These are phyloP conservation scores for Oedothorax gibbosus DNA, from an alignment of 1,140 invertebrate genomes.

Conservation along the genomic window DNA sequence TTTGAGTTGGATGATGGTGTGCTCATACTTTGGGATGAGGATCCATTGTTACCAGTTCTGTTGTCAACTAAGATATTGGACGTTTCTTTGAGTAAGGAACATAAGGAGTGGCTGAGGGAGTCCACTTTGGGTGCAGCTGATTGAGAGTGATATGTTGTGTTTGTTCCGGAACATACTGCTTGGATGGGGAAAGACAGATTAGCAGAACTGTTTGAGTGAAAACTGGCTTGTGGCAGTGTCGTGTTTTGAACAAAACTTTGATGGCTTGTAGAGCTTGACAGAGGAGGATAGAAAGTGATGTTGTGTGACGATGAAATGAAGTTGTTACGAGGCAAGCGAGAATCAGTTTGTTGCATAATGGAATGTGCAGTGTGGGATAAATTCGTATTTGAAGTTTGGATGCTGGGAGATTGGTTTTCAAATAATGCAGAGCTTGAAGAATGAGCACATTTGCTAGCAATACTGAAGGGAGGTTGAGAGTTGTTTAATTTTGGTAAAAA, in stretches of 20 bases:
- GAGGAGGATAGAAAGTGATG: conserved; percentile 35
- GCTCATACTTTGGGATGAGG: not conserved
- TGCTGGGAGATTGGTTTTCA: conserved; percentile 14
- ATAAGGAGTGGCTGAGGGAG: conserved; percentile 42
- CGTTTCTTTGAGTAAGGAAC: conserved; percentile 49
- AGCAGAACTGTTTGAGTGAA: conserved; percentile 34
- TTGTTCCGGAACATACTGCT: not conserved
- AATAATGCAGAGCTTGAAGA: conserved; percentile 4
- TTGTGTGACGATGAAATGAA: conserved; percentile 13
- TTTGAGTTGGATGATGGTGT: conserved; percentile 19
- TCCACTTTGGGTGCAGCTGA: conserved; percentile 13
- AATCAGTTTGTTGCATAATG: conserved; percentile 7
- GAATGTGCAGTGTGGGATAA: not conserved
- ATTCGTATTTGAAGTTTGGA: conserved; percentile 14
- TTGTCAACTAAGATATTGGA: conserved; percentile 36
- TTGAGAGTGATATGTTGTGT: conserved; percentile 22
- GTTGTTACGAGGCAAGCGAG: not conserved
- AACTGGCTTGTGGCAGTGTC: conserved; percentile 18
- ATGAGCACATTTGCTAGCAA: conserved; percentile 25
- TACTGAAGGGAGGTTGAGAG: conserved; percentile 28
- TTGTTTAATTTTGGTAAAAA: conserved; percentile 23
- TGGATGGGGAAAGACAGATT: conserved; percentile 25
- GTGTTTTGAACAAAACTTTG: conserved; percentile 42
- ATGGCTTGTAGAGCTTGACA: conserved; percentile 21
- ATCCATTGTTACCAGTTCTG: conserved; percentile 16